phyloP scores from a whole-genome alignment of 1,140 invertebrate species.

The Hycleus cichorii region DNA sequence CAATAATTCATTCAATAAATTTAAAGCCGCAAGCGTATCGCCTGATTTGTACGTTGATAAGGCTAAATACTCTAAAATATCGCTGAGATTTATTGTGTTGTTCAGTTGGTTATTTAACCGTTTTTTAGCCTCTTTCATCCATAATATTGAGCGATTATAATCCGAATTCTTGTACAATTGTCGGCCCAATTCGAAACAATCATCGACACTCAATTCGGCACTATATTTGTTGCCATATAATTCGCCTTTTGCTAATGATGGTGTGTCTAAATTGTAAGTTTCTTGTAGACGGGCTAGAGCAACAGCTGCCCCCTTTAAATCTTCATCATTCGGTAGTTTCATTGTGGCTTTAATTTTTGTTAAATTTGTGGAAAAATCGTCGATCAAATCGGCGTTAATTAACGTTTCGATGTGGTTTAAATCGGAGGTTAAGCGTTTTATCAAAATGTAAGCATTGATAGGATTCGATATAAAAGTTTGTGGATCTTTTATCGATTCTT shows the following conservation, averaged over 20 bases:
- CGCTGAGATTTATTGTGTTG: slow-evolving; percentile 59
- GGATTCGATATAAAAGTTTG: slow-evolving; percentile 87
- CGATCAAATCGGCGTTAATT: slow-evolving; percentile 63
- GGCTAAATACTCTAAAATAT: slow-evolving; percentile 93
- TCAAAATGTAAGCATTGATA: slow-evolving; percentile 92
- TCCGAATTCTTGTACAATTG: slow-evolving; percentile 90
- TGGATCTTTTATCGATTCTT: slow-evolving; percentile 68
- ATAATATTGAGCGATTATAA: slow-evolving; percentile 87
- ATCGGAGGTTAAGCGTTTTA: slow-evolving; percentile 90
- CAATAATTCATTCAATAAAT: slow-evolving; percentile 84
- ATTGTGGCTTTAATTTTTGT: slow-evolving; percentile 60
- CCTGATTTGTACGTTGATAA: slow-evolving; percentile 92
- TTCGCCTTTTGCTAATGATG: slow-evolving; percentile 80
- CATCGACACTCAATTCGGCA: slow-evolving; percentile 67
- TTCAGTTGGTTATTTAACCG: slow-evolving; percentile 60
- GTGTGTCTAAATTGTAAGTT: slow-evolving; percentile 88
- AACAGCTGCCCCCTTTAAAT: slow-evolving; percentile 87
- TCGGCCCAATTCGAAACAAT: slow-evolving; percentile 94
- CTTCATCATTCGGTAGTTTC: slow-evolving; percentile 83
- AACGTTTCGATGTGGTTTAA: slow-evolving; percentile 73
- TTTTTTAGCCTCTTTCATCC: slow-evolving; percentile 89
- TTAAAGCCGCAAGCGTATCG: slow-evolving; percentile 77
- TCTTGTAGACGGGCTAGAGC: slow-evolving; percentile 95
- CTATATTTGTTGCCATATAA: slow-evolving; percentile 79
- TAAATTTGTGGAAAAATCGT: slow-evolving; percentile 68